Percentiles rank a stretch among this genome's conserved stretches.
These are phyloP conservation scores for Siderastrea siderea DNA, from an alignment of 92 coral and sea anemone genomes.

Conservation along the genomic window DNA sequence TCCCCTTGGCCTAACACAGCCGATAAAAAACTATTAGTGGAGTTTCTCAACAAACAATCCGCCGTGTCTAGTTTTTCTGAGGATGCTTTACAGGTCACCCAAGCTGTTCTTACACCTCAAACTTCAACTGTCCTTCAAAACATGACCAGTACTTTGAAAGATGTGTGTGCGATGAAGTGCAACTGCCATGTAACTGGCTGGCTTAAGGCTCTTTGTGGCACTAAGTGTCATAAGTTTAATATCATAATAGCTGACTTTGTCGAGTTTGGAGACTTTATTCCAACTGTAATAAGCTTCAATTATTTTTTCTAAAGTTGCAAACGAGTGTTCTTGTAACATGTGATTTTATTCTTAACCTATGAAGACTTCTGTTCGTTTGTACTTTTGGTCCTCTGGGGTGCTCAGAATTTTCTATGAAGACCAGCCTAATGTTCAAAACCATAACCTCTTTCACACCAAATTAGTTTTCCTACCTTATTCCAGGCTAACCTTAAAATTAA, in stretches of 20 bases:
- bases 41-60: conserved; percentile 82
- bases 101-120: conserved; percentile 92
- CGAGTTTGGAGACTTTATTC: conserved; percentile 91
- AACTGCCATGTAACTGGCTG: conserved; percentile 78
- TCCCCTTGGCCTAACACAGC: conserved; percentile 96
- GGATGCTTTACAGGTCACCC: conserved; percentile 82
- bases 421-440: too few relatives aligned
- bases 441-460: too few relatives aligned
- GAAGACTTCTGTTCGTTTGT: neutral
- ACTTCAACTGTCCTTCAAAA: conserved; percentile 88
- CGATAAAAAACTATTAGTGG: conserved; percentile 79
- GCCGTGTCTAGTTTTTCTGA: conserved; percentile 60
- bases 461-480: too few relatives aligned
- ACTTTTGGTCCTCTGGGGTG: neutral
- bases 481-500: too few relatives aligned
- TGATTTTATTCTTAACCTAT: neutral
- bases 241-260: conserved; percentile 91
- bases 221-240: conserved; percentile 83
- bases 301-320: conserved; percentile 75
- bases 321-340: neutral
- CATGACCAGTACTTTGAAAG: conserved; percentile 82
- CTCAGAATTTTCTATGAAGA: too few relatives aligned
- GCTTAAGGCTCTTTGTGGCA: conserved; percentile 83
- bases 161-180: conserved; percentile 78
- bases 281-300: conserved; percentile 92